Evolutionary conservation across 1,140 invertebrate species (phyloP).

Genomic region (Capitella teleta): DNA sequence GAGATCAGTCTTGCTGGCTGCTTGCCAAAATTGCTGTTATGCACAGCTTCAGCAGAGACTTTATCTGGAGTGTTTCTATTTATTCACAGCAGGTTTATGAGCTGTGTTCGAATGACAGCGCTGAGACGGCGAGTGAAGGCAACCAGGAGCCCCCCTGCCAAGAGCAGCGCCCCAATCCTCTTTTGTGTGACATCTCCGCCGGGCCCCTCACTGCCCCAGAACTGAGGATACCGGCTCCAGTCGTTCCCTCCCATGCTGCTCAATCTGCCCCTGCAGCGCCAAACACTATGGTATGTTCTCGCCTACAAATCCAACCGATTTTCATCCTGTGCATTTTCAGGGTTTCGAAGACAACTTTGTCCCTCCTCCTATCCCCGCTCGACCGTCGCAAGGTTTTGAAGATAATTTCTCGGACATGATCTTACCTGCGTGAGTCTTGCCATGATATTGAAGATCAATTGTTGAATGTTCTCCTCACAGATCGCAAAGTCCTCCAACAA

Average conservation of each 20-base stretch:
- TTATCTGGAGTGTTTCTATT: no score
- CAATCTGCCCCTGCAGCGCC: no score
- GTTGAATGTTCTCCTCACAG: no score
- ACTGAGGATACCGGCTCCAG: not conserved
- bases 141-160: not conserved
- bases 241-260: no score
- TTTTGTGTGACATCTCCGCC: not conserved
- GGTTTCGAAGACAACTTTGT: constrained; percentile 5
- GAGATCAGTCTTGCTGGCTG: no score
- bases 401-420: constrained; percentile 3
- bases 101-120: not conserved
- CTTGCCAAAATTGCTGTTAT: no score
- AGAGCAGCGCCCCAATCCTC: not conserved
- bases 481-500: no score
- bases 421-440: no score
- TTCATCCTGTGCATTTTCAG: not conserved
- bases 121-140: not conserved
- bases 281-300: not conserved
- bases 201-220: not conserved
- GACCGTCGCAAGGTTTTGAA: not conserved
- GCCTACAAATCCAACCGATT: not conserved
- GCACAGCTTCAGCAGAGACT: no score
- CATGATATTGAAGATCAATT: no score
- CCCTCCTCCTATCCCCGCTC: not conserved
- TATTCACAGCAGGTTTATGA: no score